These are phyloP conservation scores for Solenopsis fugax DNA, from an alignment of 1,140 invertebrate genomes.

Conservation along the genomic window DNA sequence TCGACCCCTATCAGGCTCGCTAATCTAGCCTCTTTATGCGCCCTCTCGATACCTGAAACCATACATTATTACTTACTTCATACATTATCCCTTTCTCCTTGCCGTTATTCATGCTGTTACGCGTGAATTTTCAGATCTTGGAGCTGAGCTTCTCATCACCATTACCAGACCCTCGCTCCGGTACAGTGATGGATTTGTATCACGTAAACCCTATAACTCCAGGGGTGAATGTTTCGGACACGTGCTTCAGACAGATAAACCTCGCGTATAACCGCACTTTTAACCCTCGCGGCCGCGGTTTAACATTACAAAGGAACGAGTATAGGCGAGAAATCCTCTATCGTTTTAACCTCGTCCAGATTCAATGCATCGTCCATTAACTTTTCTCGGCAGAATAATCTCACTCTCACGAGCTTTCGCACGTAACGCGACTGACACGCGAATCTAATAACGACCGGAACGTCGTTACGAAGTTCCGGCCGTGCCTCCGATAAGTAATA, in stretches of 20 bases:
- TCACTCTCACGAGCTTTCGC: neutral
- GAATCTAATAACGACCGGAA: conserved; percentile 28
- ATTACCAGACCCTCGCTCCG: neutral
- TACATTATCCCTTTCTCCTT: neutral
- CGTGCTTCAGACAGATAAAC: neutral
- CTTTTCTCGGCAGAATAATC: conserved; percentile 36
- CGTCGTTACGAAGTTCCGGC: conserved; percentile 31
- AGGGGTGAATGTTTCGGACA: neutral
- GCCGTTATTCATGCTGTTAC: conserved; percentile 40
- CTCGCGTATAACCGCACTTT: neutral
- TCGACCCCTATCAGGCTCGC: conserved; percentile 93
- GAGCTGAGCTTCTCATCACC: neutral
- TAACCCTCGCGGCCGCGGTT: neutral
- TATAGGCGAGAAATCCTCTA: neutral
- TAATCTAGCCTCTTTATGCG: conserved; percentile 89
- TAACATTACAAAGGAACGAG: neutral
- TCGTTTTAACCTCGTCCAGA: neutral
- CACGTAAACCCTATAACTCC: neutral
- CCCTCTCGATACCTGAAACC: conserved; percentile 89
- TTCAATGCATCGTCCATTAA: conserved; percentile 4
- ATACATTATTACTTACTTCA: conserved; percentile 60
- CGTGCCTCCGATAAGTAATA: conserved; percentile 48
- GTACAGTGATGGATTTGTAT: conserved; percentile 13
- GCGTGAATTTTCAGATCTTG: neutral
- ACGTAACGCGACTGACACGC: conserved; percentile 33